phyloP scores from a whole-genome alignment of 2,888 invertebrate genomes.

The Drosophila lacicola region DNA sequence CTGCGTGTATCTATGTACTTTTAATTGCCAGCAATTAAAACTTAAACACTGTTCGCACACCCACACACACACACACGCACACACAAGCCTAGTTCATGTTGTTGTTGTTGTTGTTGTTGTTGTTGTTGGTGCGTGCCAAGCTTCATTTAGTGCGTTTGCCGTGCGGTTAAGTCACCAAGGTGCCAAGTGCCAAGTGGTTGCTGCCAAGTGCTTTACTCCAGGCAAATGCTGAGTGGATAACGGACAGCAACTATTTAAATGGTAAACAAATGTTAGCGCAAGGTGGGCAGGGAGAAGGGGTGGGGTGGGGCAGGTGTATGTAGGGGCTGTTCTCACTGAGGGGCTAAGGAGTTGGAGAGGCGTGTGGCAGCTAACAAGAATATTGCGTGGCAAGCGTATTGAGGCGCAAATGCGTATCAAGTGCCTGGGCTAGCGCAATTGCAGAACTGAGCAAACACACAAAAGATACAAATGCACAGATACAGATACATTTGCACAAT shows the following conservation, averaged over 20 bases:
- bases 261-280: no score
- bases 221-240: constrained; percentile 13
- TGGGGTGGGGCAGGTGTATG: background rate
- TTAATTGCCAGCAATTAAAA: constrained; percentile 84
- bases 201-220: constrained; percentile 25
- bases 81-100: constrained; percentile 22
- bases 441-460: constrained; percentile 7
- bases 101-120: constrained; percentile 22
- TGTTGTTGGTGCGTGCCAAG: constrained; percentile 67
- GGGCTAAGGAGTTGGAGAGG: background rate
- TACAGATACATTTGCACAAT: constrained; percentile 6
- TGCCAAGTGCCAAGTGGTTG: constrained; percentile 50
- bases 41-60: constrained; percentile 69
- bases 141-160: constrained; percentile 74
- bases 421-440: constrained; percentile 29
- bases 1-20: constrained; percentile 74
- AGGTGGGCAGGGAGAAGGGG: no score
- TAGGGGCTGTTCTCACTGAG: background rate
- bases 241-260: constrained; percentile 5
- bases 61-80: constrained; percentile 17
- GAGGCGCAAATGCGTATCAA: constrained; percentile 42
- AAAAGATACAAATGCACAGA: constrained; percentile 24
- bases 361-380: constrained; percentile 51
- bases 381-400: constrained; percentile 74
- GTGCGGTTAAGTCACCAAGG: constrained; percentile 68